Percentiles rank a stretch among this genome's conserved stretches.
Conservation (phyloP, 1,140 invertebrate species). For the Bombus impatiens region DNA sequence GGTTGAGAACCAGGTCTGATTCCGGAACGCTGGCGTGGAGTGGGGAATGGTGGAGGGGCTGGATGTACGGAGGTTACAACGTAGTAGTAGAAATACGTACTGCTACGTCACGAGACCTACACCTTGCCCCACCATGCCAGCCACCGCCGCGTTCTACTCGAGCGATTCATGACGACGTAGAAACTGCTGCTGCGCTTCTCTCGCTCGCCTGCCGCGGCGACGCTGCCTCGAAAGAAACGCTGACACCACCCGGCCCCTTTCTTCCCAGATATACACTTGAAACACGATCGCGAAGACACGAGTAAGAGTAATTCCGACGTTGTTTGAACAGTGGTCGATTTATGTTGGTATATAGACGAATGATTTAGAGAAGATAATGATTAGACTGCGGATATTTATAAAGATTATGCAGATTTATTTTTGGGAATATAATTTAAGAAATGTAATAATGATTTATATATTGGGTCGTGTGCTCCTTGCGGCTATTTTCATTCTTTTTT, state of each 20-base stretch:
- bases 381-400: background rate
- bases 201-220: constrained; percentile 21
- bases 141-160: constrained; percentile 58
- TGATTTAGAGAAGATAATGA: background rate
- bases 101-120: constrained; percentile 67
- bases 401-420: too few species aligned
- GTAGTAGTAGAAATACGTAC: constrained; percentile 71
- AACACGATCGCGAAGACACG: constrained; percentile 40
- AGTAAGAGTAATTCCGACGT: constrained; percentile 7
- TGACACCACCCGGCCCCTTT: constrained; percentile 30
- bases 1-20: constrained; percentile 60
- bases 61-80: constrained; percentile 60
- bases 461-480: too few species aligned
- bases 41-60: background rate
- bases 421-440: too few species aligned
- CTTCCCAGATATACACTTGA: background rate
- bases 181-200: constrained; percentile 46
- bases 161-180: constrained; percentile 67
- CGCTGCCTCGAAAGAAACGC: constrained; percentile 38
- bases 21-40: constrained; percentile 15
- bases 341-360: background rate
- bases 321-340: background rate
- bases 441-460: too few species aligned
- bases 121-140: constrained; percentile 58
- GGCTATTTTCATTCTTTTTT: too few species aligned